Base-by-base conservation (phyloP, 2,888 invertebrate species). In the Nudaria mundana region DNA sequence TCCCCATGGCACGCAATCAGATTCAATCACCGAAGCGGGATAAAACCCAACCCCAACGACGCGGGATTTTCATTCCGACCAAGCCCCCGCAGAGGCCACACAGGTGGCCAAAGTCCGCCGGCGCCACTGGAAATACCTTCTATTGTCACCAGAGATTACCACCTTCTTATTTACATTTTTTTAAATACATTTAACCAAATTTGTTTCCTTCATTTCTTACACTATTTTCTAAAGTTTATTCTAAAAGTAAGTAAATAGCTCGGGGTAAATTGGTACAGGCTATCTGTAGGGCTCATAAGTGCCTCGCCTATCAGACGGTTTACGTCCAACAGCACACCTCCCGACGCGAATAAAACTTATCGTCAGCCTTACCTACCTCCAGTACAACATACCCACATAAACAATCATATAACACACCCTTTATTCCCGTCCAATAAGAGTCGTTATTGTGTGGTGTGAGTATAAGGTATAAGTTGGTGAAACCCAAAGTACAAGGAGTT, bases 301-400 rank as follows among this genome's bases (percentile, higher is more conserved):
- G 52, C 52, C 36, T 40, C 42, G 46, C 52, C 62, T 56, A 60
- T 54, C 61, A 37, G 46, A 26, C 61, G 59, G 58, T 53, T 53
- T 52, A 53, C 52, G 57, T 55, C 63, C 41, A 52, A 54, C 54
- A 14, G 32, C 63, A 65, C 71, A 73, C 73, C 71, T 72, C 68
- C 70, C 69, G 57, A 57, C 59, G 57, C 51, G 44, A 76, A 80
- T 81, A 80, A 80, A 81, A 78, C 76, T 81, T 81, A 81, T 80
- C 80, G 67, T 65, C 50, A 58, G 63, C 58, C 63, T 63, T 71
- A 68, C 71, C 65, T 71, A 72, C 68, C 73, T 71, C 54, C 40
- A 53, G 55, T 57, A 63, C 42, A 45, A 45, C 49, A 39, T 40
- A 46, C 44, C 30, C 46, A 45, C 14, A n/a, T 32, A 30, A 26